These are phyloP conservation scores for Muricea muricata DNA, from an alignment of 92 coral and sea anemone genomes.

Conservation along the genomic window DNA sequence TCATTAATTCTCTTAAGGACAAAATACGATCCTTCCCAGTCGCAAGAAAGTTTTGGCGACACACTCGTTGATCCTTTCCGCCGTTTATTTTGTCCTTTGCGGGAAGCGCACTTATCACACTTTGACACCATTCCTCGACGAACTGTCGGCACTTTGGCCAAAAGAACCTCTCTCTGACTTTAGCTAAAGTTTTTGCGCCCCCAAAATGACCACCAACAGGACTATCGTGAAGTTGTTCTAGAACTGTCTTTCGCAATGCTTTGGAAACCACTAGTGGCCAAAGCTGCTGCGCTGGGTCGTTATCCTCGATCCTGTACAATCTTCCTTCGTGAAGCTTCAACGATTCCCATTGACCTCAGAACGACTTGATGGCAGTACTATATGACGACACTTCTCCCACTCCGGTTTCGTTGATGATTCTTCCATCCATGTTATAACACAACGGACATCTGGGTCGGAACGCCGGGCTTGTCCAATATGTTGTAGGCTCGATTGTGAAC, in stretches of 20 bases:
- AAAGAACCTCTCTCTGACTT: constrained; percentile 48
- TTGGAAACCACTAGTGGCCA: neutral
- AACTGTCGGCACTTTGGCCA: constrained; percentile 48
- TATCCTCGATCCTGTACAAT: too few relatives aligned
- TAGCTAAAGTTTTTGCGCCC: constrained; percentile 26
- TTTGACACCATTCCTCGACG: constrained; percentile 56
- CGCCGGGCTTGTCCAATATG: too few relatives aligned
- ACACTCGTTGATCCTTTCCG: constrained; percentile 43
- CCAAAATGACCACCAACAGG: constrained; percentile 46
- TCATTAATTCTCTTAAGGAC: neutral
- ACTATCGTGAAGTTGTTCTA: constrained; percentile 32
- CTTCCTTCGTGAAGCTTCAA: too few relatives aligned
- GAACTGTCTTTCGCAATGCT: neutral
- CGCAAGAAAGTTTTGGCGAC: constrained; percentile 46
- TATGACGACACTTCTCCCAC: too few relatives aligned
- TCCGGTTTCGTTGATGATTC: too few relatives aligned
- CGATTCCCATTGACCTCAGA: too few relatives aligned
- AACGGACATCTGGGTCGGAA: too few relatives aligned
- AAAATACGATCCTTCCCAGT: constrained; percentile 49
- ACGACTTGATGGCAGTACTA: too few relatives aligned
- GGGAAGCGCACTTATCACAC: constrained; percentile 54
- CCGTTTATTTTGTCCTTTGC: constrained; percentile 41
- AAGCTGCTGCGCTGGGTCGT: neutral
- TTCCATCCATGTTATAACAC: too few relatives aligned
- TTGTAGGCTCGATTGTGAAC: neutral